These are phyloP conservation scores for Clunio marinus DNA, from an alignment of 2,888 invertebrate species.

Conservation along the genomic window DNA sequence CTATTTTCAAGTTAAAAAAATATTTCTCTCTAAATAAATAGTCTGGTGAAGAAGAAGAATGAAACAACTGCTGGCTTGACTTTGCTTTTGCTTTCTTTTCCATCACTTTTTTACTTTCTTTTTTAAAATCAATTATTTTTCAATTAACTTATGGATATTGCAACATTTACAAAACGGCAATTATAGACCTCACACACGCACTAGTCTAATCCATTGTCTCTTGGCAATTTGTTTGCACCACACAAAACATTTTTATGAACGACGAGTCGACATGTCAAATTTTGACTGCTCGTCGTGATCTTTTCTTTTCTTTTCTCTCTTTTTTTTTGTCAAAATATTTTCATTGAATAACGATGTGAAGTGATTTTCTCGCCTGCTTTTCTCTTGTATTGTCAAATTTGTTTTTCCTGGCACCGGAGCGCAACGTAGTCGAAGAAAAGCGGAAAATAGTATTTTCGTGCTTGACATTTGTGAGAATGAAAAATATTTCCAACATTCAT, in stretches of 20 bases:
- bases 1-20: conserved; percentile 24
- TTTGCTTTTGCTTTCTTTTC: too few species aligned
- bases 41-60: background rate
- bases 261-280: conserved; percentile 36
- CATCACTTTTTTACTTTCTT: background rate
- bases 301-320: too few species aligned
- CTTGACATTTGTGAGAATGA: too few species aligned
- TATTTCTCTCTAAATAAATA: background rate
- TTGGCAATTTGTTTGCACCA: conserved; percentile 8
- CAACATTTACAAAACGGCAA: conserved; percentile 28
- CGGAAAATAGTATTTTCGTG: too few species aligned
- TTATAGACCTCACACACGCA: conserved; percentile 37
- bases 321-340: conserved; percentile 33
- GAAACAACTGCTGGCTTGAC: too few species aligned
- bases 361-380: conserved; percentile 1
- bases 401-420: conserved; percentile 28
- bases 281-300: conserved; percentile 23
- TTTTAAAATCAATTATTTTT: conserved; percentile 33
- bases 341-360: background rate
- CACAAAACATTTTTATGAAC: conserved; percentile 13
- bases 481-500: too few species aligned
- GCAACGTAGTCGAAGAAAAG: too few species aligned
- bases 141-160: conserved; percentile 25
- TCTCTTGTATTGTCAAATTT: conserved; percentile 14
- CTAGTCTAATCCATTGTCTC: conserved; percentile 14